These are phyloP conservation scores for Periparus ater DNA, from an alignment of 2,797 vertebrate genomes.

Conservation along the genomic window DNA sequence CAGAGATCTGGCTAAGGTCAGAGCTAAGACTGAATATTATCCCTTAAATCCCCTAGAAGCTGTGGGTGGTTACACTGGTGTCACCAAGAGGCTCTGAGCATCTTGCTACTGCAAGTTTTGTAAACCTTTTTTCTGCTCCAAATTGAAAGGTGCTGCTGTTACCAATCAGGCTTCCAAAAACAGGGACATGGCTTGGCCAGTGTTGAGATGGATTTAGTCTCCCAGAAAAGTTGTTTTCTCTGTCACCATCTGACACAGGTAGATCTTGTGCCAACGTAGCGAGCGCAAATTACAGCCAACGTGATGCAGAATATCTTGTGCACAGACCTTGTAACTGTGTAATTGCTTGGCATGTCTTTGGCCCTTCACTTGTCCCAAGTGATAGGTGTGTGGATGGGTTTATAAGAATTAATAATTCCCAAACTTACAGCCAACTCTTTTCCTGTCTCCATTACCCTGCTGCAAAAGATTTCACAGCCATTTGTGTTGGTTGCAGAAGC, in stretches of 20 bases:
- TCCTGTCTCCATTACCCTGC: slow-evolving; percentile 51
- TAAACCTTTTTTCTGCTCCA: neutral
- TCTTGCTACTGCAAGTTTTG: neutral
- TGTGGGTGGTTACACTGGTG: neutral
- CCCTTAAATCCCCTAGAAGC: neutral
- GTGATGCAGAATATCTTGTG: slow-evolving; percentile 60
- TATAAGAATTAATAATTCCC: slow-evolving; percentile 71
- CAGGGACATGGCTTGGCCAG: slow-evolving; percentile 13
- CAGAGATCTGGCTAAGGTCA: neutral
- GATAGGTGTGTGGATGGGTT: slow-evolving; percentile 71
- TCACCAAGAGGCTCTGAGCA: neutral
- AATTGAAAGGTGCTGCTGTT: neutral
- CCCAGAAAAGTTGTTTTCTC: slow-evolving; percentile 62
- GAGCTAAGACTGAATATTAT: neutral
- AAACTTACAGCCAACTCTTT: slow-evolving; percentile 65
- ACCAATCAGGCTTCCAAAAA: neutral
- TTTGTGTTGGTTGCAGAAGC: slow-evolving; percentile 48
- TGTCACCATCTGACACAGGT: slow-evolving; percentile 54
- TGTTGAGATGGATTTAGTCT: slow-evolving; percentile 47
- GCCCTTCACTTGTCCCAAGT: slow-evolving; percentile 71
- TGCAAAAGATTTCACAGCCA: slow-evolving; percentile 62
- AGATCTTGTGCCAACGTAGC: neutral
- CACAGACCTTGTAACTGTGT: slow-evolving; percentile 59
- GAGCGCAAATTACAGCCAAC: neutral
- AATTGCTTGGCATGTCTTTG: slow-evolving; percentile 72